These are phyloP conservation scores for Columba janthina DNA, from an alignment of 2,113 vertebrate genomes.

Conservation along the genomic window DNA sequence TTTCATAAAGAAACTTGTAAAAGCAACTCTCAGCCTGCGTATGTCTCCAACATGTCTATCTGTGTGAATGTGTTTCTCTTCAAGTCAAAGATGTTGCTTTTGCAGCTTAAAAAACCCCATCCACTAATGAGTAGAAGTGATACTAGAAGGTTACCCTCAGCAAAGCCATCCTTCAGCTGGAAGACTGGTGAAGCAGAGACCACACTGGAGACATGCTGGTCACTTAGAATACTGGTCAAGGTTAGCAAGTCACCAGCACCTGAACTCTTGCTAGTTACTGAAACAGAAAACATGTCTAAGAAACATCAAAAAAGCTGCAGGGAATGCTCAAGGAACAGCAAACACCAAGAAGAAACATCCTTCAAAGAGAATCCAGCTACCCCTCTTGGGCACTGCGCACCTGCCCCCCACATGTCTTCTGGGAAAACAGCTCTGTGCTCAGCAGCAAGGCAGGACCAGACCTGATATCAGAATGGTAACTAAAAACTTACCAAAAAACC, in stretches of 20 bases:
- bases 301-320: background rate
- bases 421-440: background rate
- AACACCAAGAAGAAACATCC: background rate
- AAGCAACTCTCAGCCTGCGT: conserved; percentile 55
- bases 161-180: accelerated
- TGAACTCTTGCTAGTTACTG: background rate
- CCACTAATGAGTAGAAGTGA: accelerated
- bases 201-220: accelerated
- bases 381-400: background rate
- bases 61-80: background rate
- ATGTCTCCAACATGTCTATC: conserved; percentile 25
- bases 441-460: background rate
- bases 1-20: conserved; percentile 81
- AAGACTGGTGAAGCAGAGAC: background rate
- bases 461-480: background rate
- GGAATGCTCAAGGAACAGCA: background rate
- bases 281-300: background rate
- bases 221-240: too few relatives aligned
- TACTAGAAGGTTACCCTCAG: background rate
- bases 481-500: background rate
- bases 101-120: background rate
- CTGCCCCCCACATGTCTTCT: background rate
- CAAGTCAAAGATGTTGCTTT: background rate
- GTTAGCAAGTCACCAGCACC: background rate
- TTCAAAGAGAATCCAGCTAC: background rate